Conservation (phyloP, 1,140 invertebrate genomes). For the Idris sp. region DNA sequence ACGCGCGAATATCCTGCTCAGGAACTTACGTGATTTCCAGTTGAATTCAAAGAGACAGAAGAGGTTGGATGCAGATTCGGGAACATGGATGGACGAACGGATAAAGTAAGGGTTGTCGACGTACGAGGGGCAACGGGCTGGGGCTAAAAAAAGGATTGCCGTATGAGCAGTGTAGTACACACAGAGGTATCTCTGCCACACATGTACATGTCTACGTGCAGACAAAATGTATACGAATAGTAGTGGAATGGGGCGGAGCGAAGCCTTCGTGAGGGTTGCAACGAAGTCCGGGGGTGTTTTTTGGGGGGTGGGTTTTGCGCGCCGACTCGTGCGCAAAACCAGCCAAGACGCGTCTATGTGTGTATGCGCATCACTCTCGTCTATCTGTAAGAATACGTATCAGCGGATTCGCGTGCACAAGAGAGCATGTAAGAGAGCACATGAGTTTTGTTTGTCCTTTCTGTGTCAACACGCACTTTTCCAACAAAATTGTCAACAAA, state of each 20-base stretch:
- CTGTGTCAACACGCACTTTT: too few relatives aligned
- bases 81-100: slow-evolving; percentile 58
- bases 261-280: slow-evolving; percentile 73
- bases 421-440: slow-evolving; percentile 52
- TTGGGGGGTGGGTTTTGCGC: slow-evolving; percentile 74
- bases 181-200: slow-evolving; percentile 19
- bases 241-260: slow-evolving; percentile 69
- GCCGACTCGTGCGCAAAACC: slow-evolving; percentile 68
- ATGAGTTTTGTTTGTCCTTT: too few relatives aligned
- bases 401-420: slow-evolving; percentile 39
- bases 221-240: slow-evolving; percentile 26
- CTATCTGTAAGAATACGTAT: slow-evolving; percentile 52
- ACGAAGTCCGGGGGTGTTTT: slow-evolving; percentile 69
- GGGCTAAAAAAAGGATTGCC: slow-evolving; percentile 50
- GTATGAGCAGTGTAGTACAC: slow-evolving; percentile 36
- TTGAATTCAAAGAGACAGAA: slow-evolving; percentile 61
- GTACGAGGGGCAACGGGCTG: slow-evolving; percentile 18
- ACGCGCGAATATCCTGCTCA: slow-evolving; percentile 49
- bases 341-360: slow-evolving; percentile 43
- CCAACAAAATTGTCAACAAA: too few relatives aligned
- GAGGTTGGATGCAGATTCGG: slow-evolving; percentile 57
- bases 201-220: not conserved
- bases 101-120: slow-evolving; percentile 57
- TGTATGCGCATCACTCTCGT: slow-evolving; percentile 47
- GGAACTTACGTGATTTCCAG: slow-evolving; percentile 62